Base-by-base conservation (phyloP, 2,888 invertebrate genomes). In the Dimorphilus gyrociliatus region DNA sequence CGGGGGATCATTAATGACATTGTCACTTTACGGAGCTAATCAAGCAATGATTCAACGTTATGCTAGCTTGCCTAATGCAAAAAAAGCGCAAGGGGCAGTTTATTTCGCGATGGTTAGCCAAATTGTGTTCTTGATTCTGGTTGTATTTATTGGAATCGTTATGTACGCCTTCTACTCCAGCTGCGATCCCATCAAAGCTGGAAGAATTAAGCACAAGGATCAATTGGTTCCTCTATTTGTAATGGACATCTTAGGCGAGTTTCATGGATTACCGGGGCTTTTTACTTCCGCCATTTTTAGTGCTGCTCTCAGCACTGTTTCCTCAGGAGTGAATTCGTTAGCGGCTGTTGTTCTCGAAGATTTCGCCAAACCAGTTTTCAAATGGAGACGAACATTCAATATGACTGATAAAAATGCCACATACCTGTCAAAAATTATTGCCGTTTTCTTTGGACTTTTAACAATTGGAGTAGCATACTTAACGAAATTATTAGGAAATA, bases 1-100 rank as follows among this genome's bases (percentile, higher is more conserved):
- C 38, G 88, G 85, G 19, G 85, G 82, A 4, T 80, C 79, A 14
- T 75, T 86, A 53, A 85, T 82, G 53, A 86, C 85, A 82, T 72
- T 80, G 35, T 79, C 82, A 27, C 76, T 86, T 71, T 86, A 82
- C 61, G 81, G 81, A 55, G 80, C 84, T 27, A 88, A 86, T 64
- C 88, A 90, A 62, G 81, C 85, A 0, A 81, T 85, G 21, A 78
- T 88, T 26, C 88, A 90, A 61, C 78, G 88, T 61, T 86, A 85
- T 56, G 69, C 86, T 37, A 81, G 84, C 1, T 78, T 86, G 2
- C 75, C 81, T 52, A 72, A 70, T 25, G 74, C 81, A 41, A 68
- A 72, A 6, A 80, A 82, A 65, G 78, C 78, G n/a, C 42, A 50
- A 39, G 44, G 35, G 19, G 47, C 50, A 2, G 23, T 50, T 13